phyloP scores from a whole-genome alignment of 2,888 invertebrate genomes.

The Tetheella fluctuosa region DNA sequence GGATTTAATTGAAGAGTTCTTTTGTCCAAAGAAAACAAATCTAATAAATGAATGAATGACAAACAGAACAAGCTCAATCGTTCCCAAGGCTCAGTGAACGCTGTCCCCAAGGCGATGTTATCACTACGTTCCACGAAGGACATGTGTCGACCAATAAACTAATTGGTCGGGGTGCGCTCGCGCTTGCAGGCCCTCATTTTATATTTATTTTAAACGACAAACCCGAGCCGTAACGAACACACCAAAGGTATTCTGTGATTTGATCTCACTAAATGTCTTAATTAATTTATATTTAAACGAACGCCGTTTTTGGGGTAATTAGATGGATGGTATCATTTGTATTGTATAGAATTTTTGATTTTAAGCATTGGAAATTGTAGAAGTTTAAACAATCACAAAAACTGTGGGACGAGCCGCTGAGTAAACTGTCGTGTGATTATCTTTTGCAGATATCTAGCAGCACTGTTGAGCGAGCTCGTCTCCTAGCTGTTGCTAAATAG shows the following conservation, averaged over 20 bases:
- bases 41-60: no score
- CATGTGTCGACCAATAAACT: constrained; percentile 82
- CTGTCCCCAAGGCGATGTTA: constrained; percentile 59
- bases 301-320: constrained; percentile 27
- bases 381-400: no score
- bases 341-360: no score
- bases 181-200: constrained; percentile 55
- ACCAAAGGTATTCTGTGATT: constrained; percentile 37
- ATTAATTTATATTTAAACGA: constrained; percentile 65
- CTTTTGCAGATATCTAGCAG: no score
- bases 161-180: constrained; percentile 77
- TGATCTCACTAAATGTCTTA: constrained; percentile 53
- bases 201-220: constrained; percentile 16
- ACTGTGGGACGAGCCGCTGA: no score
- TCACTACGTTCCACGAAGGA: constrained; percentile 77
- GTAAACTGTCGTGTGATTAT: no score
- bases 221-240: constrained; percentile 26
- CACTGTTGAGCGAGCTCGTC: no score
- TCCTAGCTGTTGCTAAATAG: no score
- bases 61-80: neutral
- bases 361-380: no score
- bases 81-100: constrained; percentile 22
- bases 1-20: no score
- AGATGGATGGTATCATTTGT: constrained; percentile 1
- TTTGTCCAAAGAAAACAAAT: no score